These are phyloP conservation scores for Aplochiton taeniatus DNA, from an alignment of 2,797 vertebrate species.

Conservation along the genomic window DNA sequence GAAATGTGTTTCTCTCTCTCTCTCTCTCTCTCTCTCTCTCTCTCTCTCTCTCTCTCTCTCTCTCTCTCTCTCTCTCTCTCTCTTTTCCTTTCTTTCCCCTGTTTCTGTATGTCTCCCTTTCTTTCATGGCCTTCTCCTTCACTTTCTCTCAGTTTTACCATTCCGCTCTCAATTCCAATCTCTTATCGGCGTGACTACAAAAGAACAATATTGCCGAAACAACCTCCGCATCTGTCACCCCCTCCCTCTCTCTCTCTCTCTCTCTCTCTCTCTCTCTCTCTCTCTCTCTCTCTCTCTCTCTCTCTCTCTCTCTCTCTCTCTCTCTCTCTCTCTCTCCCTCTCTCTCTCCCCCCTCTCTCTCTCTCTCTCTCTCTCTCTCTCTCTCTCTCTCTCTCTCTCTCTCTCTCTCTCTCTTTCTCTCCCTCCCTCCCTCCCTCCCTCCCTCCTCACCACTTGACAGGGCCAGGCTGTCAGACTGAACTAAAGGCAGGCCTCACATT, in stretches of 20 bases:
- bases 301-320: not conserved
- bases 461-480: slow-evolving; percentile 45
- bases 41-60: not conserved
- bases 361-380: not conserved
- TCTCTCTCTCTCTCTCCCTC: slow-evolving; percentile 5
- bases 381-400: not conserved
- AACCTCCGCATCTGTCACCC: not conserved
- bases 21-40: not conserved
- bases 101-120: not conserved
- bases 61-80: not conserved
- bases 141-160: not conserved
- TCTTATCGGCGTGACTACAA: too few relatives aligned
- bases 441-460: slow-evolving; percentile 1
- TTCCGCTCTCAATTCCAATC: too few relatives aligned
- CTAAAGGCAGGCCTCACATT: slow-evolving; percentile 43
- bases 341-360: not conserved
- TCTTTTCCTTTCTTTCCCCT: not conserved
- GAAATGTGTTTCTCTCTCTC: slow-evolving; percentile 13
- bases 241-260: not conserved
- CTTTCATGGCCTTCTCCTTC: not conserved
- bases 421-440: not conserved
- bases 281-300: not conserved
- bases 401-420: not conserved
- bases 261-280: not conserved
- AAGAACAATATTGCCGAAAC: too few relatives aligned